These are phyloP conservation scores for Drosophila emarginata DNA, from an alignment of 2,888 invertebrate genomes.

Conservation along the genomic window DNA sequence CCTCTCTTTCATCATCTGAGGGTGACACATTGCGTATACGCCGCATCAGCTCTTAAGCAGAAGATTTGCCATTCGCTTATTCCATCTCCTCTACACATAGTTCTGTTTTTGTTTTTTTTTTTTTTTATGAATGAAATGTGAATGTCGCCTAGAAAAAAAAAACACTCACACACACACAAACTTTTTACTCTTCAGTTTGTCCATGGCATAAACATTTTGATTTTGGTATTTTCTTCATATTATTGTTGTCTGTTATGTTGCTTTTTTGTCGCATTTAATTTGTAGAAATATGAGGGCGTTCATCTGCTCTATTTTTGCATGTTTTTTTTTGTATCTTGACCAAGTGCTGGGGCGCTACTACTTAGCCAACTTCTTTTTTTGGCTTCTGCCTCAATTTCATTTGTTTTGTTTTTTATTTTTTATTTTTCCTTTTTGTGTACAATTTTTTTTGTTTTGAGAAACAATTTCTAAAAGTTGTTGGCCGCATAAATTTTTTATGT, in stretches of 20 bases:
- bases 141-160: not conserved
- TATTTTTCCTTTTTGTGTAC: not conserved
- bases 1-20: not conserved
- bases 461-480: conserved; percentile 9
- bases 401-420: conserved; percentile 4
- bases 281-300: conserved; percentile 33
- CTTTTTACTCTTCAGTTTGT: conserved; percentile 25
- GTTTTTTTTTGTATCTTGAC: conserved; percentile 36
- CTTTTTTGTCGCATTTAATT: not conserved
- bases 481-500: conserved; percentile 10
- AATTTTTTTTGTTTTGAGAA: no score
- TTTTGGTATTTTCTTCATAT: not conserved
- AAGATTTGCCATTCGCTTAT: not conserved
- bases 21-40: conserved; percentile 64
- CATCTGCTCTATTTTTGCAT: conserved; percentile 40
- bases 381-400: conserved; percentile 24
- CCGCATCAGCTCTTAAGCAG: conserved; percentile 18
- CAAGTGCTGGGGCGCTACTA: conserved; percentile 39
- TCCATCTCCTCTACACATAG: not conserved
- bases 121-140: conserved; percentile 33
- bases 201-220: not conserved
- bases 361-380: conserved; percentile 43
- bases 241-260: not conserved
- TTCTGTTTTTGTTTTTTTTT: not conserved
- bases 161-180: not conserved